Evolutionary conservation across 2,888 invertebrate species (phyloP).

Genomic region (Dichetophora obliterata): DNA sequence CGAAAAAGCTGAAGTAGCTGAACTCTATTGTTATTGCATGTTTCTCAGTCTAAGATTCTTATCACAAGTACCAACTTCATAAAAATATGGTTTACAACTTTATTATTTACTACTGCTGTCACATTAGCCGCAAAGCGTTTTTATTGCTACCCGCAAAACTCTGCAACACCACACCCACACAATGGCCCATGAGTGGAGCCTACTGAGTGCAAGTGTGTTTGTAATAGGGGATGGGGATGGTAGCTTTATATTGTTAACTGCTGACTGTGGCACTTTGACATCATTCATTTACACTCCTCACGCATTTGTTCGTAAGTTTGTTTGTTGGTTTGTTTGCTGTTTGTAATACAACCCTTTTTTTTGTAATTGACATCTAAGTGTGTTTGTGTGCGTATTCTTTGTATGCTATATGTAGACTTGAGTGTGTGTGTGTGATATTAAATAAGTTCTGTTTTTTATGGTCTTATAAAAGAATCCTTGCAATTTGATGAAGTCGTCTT

Average conservation of each 20-base stretch:
- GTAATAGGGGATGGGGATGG: neutral
- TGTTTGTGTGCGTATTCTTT: neutral
- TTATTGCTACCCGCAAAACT: neutral
- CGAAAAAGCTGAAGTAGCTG: too few species aligned
- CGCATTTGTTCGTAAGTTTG: constrained; percentile 24
- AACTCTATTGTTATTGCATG: too few species aligned
- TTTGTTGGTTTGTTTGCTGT: constrained; percentile 10
- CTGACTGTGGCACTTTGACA: constrained; percentile 38
- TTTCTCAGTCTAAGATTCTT: neutral
- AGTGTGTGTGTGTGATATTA: constrained; percentile 33
- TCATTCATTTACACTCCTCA: constrained; percentile 41
- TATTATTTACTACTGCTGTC: constrained; percentile 20
- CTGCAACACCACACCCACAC: neutral
- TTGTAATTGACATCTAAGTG: neutral
- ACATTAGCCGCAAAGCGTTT: neutral
- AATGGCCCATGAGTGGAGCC: neutral
- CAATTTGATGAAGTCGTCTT: constrained; percentile 25
- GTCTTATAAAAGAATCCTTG: constrained; percentile 1
- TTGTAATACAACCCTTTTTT: constrained; percentile 27
- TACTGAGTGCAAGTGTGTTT: neutral
- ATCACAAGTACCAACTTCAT: neutral
- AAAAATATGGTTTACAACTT: constrained; percentile 25
- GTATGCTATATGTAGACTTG: neutral
- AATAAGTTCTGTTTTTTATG: constrained; percentile 43
- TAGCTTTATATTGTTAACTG: constrained; percentile 31